Base-by-base conservation (phyloP, 2,113 vertebrate species). In the Nothoprocta pentlandii region DNA sequence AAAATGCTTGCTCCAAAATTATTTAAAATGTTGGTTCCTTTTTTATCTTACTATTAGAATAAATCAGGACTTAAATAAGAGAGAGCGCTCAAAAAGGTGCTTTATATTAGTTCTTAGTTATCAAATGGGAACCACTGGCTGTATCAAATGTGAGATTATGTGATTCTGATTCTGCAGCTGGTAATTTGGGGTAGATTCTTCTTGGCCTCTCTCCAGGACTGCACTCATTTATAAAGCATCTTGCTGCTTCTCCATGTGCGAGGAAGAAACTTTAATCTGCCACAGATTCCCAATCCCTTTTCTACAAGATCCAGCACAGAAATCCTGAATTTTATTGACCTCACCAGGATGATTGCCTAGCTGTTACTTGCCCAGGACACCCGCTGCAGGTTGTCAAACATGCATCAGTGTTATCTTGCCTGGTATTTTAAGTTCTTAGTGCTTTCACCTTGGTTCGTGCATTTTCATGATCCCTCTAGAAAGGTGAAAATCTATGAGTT, bases 321-420 rank as follows among this genome's bases (percentile, higher is more conserved):
- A 88, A 85, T 63, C 7, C 26, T 28, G 16, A 54, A 34, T 82
- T 79, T 46, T 17, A 1, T 71, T 59, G 88, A 42, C 19, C 8
- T 0, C 21, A 12, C 30, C n/a, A 23, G 10, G 66, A 19, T 59
- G 5, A 4, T 42, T 71, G 16, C 70, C 44, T 75, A 41, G 6
- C 42, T 82, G 75, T 71, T 76, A 9, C 86, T 79, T 8, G 5
- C 17, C 14, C 8, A 26, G 20, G 30, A 28, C 34, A 54, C 16
- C 0, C 0, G 6, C 76, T 71, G 3, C 42, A 20, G 2, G 0
- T 79, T 75, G 36, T 19, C 68, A 46, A 80, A 68, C 21, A 42
- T 59, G 44, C 9, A 46, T 19, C 26, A 75, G 7, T 2, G 4
- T 85, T 87, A 15, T 6, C 39, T 88, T 85, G 22, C 76, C 42